Base-by-base conservation (phyloP, 2,888 invertebrate species). In the Apomyelois bistriatella region DNA sequence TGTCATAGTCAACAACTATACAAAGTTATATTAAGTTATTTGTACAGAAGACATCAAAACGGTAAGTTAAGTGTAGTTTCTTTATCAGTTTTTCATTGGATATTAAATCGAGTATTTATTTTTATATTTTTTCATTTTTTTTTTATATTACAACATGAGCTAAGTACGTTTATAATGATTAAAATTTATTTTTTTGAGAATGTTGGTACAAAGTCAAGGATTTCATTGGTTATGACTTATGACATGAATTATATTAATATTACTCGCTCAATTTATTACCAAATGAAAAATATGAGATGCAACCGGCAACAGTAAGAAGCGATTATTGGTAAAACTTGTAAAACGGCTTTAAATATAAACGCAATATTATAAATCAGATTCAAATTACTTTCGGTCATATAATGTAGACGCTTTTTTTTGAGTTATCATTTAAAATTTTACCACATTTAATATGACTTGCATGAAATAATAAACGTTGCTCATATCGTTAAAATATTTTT, bases 1-100 rank as follows among this genome's bases (percentile, higher is more conserved):
- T 74, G 79, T 80, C 80, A 79, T 74, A 70, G 65, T 76, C 66
- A 78, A 78, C 75, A 76, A 76, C 60, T 60, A 55, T 55, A 53
- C 53, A 52, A 55, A 49, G 22, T 50, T 55, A 54, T 52, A 53
- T 54, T 52, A 47, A 50, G 53, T 22, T 30, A 57, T 55, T 61
- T 56, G 37, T 13, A 50, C 53, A 46, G 35, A 53, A 57, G 50
- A 58, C 53, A 52, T 57, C 50, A 40, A 58, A 56, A 43, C 22
- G 22, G 5, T 22, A 22, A 52, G 62, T 70, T 66, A 68, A 66
- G 55, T 71, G 74, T 72, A 75, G 74, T 75, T 74, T 71, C 69
- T 72, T 72, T 57, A 55, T 58, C 64, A 60, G 62, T 57, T 51
- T 48, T 48, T 38, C 36, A 30, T 46, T 38, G 30, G 38, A 47